Evolutionary conservation across 2,113 vertebrate genomes (phyloP).

Genomic region (Procavia capensis): DNA sequence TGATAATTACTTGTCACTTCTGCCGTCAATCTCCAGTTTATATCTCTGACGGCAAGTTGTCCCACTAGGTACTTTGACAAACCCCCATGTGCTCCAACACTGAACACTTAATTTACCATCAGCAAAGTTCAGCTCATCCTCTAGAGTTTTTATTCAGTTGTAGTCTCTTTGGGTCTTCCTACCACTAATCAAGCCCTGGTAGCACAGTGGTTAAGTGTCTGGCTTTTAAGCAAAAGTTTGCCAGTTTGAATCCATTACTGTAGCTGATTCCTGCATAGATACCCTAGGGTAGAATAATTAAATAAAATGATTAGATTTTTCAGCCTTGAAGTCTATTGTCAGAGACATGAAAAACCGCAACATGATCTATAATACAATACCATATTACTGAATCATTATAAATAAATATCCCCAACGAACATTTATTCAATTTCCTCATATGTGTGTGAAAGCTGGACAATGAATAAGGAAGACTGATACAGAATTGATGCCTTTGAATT

Average conservation of each 20-base stretch:
- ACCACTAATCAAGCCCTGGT: conserved; percentile 14
- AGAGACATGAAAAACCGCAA: background rate
- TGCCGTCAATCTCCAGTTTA: conserved; percentile 15
- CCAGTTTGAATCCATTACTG: background rate
- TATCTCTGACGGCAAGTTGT: conserved; percentile 24
- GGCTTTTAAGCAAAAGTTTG: no score
- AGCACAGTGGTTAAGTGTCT: no score
- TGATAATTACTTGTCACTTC: conserved; percentile 6
- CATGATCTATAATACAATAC: background rate
- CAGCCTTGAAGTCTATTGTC: background rate
- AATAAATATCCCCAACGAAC: background rate
- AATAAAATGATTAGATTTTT: conserved; percentile 39
- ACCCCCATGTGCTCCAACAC: background rate
- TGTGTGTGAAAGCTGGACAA: no score
- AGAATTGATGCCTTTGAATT: no score
- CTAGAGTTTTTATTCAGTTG: conserved; percentile 15
- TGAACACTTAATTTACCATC: background rate
- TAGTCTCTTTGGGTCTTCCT: background rate
- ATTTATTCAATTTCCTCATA: no score
- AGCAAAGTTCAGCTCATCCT: background rate
- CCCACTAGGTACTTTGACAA: background rate
- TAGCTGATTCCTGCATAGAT: background rate
- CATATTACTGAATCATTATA: background rate
- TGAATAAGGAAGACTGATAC: no score
- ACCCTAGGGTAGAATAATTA: conserved; percentile 40